These are phyloP conservation scores for Alligator sinensis DNA, from an alignment of 2,113 vertebrate species.

Conservation along the genomic window DNA sequence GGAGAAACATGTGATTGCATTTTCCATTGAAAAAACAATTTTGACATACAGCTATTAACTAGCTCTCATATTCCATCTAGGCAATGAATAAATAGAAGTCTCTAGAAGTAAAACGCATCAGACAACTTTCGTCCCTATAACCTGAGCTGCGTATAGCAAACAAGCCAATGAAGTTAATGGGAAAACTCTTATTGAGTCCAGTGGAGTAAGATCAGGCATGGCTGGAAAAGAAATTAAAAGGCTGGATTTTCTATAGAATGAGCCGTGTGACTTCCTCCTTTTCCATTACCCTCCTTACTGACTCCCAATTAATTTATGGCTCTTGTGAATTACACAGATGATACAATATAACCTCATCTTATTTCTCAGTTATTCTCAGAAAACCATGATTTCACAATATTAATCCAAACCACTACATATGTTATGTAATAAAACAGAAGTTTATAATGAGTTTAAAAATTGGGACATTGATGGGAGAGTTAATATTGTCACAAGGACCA, in stretches of 20 bases:
- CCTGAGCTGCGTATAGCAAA: neutral
- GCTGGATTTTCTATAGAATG: neutral
- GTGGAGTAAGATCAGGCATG: neutral
- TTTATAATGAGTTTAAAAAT: conserved; percentile 45
- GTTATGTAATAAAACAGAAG: conserved; percentile 27
- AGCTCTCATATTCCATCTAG: neutral
- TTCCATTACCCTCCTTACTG: neutral
- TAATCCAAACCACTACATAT: conserved; percentile 7
- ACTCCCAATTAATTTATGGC: neutral
- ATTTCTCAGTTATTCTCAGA: conserved; percentile 2
- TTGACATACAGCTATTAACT: neutral
- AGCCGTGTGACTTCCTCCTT: neutral
- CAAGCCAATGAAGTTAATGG: neutral
- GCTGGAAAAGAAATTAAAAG: neutral
- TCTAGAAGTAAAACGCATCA: neutral
- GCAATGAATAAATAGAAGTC: neutral
- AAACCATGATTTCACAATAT: conserved; percentile 18
- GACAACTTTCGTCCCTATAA: neutral
- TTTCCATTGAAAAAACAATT: neutral
- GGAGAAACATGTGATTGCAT: neutral
- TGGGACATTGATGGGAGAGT: conserved; percentile 52
- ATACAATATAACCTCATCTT: conserved; percentile 29
- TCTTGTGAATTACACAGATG: neutral
- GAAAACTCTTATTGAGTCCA: neutral
- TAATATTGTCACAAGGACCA: conserved; percentile 53